phyloP scores from a whole-genome alignment of 2,113 vertebrate species.

The Nesogale talazaci region DNA sequence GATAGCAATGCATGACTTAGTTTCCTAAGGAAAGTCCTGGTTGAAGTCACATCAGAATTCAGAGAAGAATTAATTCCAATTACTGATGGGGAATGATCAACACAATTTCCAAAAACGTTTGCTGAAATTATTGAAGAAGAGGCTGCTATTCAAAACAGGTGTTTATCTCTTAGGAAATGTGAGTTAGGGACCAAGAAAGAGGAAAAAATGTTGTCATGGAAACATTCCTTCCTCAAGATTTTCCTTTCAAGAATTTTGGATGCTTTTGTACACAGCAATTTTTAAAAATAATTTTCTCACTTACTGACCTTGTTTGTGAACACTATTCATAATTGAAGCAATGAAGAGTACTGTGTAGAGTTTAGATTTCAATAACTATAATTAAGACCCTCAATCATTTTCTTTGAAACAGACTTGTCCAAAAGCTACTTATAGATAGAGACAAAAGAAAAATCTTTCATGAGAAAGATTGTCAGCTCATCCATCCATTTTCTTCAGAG shows the following conservation, averaged over 20 bases:
- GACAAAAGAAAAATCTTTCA: conserved; percentile 33
- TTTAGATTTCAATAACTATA: conserved; percentile 20
- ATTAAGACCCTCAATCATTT: conserved; percentile 32
- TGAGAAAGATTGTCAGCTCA: not conserved
- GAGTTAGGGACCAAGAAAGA: not conserved
- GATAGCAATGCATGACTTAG: not conserved
- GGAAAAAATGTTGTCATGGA: not conserved
- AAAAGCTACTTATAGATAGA: not conserved
- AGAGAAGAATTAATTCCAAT: not conserved
- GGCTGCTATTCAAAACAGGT: not conserved
- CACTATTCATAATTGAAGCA: conserved; percentile 6
- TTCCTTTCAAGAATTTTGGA: conserved; percentile 48
- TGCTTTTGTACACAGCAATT: conserved; percentile 2
- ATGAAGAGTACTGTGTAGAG: not conserved
- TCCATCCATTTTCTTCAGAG: not conserved
- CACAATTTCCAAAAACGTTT: conserved; percentile 43
- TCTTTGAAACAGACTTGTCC: conserved; percentile 51
- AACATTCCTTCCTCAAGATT: conserved; percentile 32
- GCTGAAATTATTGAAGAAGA: conserved; percentile 36
- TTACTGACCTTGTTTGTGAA: conserved; percentile 40
- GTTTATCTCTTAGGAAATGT: not conserved
- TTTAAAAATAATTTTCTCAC: conserved; percentile 53
- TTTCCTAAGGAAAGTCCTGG: not conserved
- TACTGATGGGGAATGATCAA: not conserved
- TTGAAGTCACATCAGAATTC: not conserved